Conservation (phyloP, 2,113 vertebrate species). For the Zapus hudsonius region DNA sequence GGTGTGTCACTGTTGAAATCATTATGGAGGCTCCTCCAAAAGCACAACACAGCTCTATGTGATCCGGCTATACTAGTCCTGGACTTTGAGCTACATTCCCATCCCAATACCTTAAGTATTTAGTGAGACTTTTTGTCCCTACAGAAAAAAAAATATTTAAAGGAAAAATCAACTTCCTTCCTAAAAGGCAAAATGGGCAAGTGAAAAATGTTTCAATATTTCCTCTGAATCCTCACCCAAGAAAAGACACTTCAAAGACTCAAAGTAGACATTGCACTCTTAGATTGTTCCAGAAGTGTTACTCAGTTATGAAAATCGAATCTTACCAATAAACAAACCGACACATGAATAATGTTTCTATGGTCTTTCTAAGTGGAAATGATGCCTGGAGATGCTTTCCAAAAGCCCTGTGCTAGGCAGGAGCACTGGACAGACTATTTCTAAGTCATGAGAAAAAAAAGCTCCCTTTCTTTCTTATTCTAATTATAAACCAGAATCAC, state of each 20-base stretch:
- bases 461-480: neutral
- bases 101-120: too few relatives aligned
- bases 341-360: neutral
- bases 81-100: too few relatives aligned
- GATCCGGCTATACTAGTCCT: too few relatives aligned
- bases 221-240: slow-evolving; percentile 10
- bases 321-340: neutral
- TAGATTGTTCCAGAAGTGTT: neutral
- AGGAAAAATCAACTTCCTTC: neutral
- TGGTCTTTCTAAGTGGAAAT: neutral
- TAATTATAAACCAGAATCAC: slow-evolving; percentile 37
- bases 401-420: neutral
- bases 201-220: neutral
- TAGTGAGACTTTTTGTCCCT: too few relatives aligned
- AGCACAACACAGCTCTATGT: too few relatives aligned
- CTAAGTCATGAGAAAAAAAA: slow-evolving; percentile 22
- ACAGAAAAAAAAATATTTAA: too few relatives aligned
- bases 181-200: neutral
- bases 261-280: neutral
- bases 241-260: neutral
- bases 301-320: neutral
- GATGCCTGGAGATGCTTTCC: neutral
- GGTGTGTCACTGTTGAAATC: too few relatives aligned
- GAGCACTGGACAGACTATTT: neutral
- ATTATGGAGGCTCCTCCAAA: too few relatives aligned